These are phyloP conservation scores for Ciconia boyciana DNA, from an alignment of 2,113 vertebrate species.

Conservation along the genomic window DNA sequence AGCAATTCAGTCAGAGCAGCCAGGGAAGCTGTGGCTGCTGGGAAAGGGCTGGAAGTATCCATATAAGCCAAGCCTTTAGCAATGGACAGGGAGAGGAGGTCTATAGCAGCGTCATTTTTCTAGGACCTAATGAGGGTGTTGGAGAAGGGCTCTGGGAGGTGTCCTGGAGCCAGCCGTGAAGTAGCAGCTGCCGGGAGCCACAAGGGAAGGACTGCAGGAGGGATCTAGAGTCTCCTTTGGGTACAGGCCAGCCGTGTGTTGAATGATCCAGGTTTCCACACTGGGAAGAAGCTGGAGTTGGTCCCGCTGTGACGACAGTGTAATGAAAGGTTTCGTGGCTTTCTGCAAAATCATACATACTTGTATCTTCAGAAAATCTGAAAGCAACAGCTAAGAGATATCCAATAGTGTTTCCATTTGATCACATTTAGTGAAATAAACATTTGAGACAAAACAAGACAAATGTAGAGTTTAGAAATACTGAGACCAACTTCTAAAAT, in stretches of 20 bases:
- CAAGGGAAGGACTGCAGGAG: neutral
- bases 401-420: neutral
- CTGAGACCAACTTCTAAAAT: neutral
- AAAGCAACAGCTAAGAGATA: neutral
- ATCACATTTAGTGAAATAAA: neutral
- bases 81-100: neutral
- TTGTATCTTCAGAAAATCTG: neutral
- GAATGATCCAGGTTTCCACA: neutral
- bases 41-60: neutral
- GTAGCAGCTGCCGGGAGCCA: neutral
- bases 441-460: neutral
- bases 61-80: neutral
- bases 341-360: neutral
- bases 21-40: neutral
- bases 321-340: neutral
- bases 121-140: neutral
- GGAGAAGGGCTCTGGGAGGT: neutral
- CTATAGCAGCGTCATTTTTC: neutral
- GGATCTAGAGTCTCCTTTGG: neutral
- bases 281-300: neutral
- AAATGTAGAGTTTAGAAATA: neutral
- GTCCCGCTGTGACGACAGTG: neutral
- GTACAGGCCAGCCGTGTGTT: accelerated
- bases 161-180: neutral
- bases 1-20: neutral